These are phyloP conservation scores for Malacoctenus gilli DNA, from an alignment of 2,797 vertebrate species.

Conservation along the genomic window DNA sequence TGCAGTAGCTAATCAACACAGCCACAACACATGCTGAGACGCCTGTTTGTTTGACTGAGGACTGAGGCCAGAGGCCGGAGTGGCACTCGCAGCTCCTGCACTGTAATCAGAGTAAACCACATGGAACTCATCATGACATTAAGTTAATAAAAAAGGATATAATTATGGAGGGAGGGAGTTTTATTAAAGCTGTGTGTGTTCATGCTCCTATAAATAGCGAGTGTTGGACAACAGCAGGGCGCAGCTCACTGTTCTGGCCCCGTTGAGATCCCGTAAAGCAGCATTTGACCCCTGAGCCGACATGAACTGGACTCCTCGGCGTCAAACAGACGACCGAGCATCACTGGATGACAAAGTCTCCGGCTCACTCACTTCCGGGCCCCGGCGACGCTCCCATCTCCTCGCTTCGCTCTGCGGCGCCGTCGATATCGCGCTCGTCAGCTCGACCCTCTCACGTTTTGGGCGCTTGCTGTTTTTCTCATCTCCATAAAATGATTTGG, in stretches of 20 bases:
- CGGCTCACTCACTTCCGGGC: constrained; percentile 32
- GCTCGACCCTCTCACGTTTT: constrained; percentile 27
- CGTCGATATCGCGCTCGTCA: constrained; percentile 30
- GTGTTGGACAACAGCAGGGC: no score
- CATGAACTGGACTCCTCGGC: no score
- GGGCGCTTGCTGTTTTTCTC: constrained; percentile 29
- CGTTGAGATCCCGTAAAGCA: no score
- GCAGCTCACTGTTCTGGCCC: no score
- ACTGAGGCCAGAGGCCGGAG: constrained; percentile 16
- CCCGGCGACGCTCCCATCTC: constrained; percentile 29
- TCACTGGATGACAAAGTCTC: constrained; percentile 51
- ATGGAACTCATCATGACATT: constrained; percentile 35
- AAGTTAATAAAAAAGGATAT: constrained; percentile 30
- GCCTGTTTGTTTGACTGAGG: constrained; percentile 27
- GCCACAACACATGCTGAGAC: constrained; percentile 50
- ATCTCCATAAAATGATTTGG: constrained; percentile 18
- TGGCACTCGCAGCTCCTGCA: constrained; percentile 21
- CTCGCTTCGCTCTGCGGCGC: constrained; percentile 5
- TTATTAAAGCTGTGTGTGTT: constrained; percentile 28
- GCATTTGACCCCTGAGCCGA: no score
- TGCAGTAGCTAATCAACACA: constrained; percentile 60
- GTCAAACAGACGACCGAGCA: constrained; percentile 45
- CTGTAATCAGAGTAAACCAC: constrained; percentile 46
- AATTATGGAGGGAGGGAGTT: constrained; percentile 19
- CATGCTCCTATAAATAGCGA: no score